These are phyloP conservation scores for Myzus persicae DNA, from an alignment of 1,140 invertebrate genomes.

Conservation along the genomic window DNA sequence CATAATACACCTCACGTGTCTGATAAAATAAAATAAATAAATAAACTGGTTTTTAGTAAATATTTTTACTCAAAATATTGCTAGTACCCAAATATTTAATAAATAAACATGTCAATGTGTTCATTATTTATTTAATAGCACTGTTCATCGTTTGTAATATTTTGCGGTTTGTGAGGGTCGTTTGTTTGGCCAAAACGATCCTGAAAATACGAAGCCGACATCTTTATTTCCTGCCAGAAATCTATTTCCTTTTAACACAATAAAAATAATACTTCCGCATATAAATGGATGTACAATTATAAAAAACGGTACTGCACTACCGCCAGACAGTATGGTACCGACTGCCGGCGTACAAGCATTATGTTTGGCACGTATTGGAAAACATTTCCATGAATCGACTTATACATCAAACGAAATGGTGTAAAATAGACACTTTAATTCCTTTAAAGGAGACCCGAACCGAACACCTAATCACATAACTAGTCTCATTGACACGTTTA, in stretches of 20 bases:
- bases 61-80: neutral
- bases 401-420: neutral
- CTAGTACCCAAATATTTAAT: no score
- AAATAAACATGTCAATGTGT: neutral
- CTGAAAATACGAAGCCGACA: neutral
- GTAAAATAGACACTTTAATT: neutral
- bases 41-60: neutral
- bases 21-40: neutral
- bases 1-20: neutral
- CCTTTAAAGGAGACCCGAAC: neutral
- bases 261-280: neutral
- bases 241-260: neutral
- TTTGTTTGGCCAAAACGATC: neutral
- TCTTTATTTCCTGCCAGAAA: neutral
- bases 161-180: neutral
- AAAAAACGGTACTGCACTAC: neutral
- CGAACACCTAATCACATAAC: neutral
- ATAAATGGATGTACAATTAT: neutral
- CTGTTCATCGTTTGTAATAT: neutral
- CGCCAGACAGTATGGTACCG: constrained; percentile 31
- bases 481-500: constrained; percentile 35
- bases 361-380: constrained; percentile 9
- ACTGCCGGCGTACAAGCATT: neutral
- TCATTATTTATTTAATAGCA: neutral
- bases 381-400: constrained; percentile 41